Evolutionary conservation across 2,888 invertebrate genomes (phyloP), one percentile per base, ranked within the genome.

Genomic region (Lasioglossum morio): DNA sequence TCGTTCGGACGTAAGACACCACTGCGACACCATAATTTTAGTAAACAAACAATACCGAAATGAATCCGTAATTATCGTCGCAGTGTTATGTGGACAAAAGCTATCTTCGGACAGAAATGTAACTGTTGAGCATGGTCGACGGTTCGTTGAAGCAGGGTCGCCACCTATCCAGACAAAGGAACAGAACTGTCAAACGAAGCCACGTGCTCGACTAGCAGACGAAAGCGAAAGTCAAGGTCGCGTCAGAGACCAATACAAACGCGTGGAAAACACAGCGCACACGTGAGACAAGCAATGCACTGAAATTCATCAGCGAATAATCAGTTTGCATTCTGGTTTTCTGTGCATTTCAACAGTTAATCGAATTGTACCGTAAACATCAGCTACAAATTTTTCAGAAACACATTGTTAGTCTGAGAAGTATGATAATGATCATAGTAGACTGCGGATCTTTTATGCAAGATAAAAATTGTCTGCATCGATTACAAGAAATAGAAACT

Each of bases 161-260:
- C 84, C 83, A 72, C 57, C 84, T 83, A 75, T 60, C 78, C 78
- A 70, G 80, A 57, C 74, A 77, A 77, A 74, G 63, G 66, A 75
- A 23, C 34, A 63, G 19, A 82, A 69, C 90, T 92, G 92, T 91
- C 92, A 92, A 92, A 89, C 85, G 82, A 79, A 89, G 87, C 92
- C 92, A 92, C 92, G 92, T 92, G 92, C 87, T 84, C 74, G 83
- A 23, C 77, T 87, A 91, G 91, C 91, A 91, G 91, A 91, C 91
- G 90, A 88, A 87, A 89, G 48, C 76, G 82, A 87, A 81, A 79
- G 83, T 87, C 87, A 87, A 87, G 87, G 84, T 81, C 81, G 27
- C 43, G 14, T n/a, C 53, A n/a, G 70, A 7, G 70, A 7, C n/a
- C n/a, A 70, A 40, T n/a, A n/a, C 37, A 40, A 70, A n/a, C 70